Base-by-base conservation (phyloP, 1,140 invertebrate genomes). In the Leptinotarsa texana region DNA sequence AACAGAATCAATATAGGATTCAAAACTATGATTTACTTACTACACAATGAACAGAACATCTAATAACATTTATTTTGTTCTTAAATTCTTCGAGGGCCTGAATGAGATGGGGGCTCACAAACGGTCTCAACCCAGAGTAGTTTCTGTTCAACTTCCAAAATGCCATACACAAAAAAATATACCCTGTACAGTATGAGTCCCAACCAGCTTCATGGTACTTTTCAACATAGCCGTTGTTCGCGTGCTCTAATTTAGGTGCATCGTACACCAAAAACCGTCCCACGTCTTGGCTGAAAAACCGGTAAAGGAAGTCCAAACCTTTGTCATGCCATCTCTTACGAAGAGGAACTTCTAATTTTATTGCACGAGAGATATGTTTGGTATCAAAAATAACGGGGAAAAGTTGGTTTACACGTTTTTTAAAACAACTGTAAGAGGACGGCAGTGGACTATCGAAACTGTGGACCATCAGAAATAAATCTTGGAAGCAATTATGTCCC, bases 361-460 rank as follows among this genome's bases (percentile, higher is more conserved):
- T 82, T 78, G 89, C 83, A 86, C 88, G 88, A 74, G 89, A 90
- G 27, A 95, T 87, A 76, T 86, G 87, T 85, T 93, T 94, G 0
- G 93, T 95, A 79, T 95, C 93, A 83, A 88, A 93, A 61, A 94
- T 86, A 24, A 78, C 70, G 13, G 93, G 93, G 85, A 94, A 93
- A 18, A 93, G 68, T 62, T 82, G 76, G 75, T 90, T 85, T 11
- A 93, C 84, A 69, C 89, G 86, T 57, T 85, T 84, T 83, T 94
- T 95, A 80, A 93, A 95, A 42, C 84, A 80, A 3, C 77, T 81
- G 84, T 93, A 93, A 33, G 84, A 88, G n/a, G 85, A 87, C 79
- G 93, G 93, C 24, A 95, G 83, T 2, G 89, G 87, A 63, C 88
- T 87, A 78, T 91, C 89, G 84, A 95, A 95, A 79, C 93, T 91